Conservation (phyloP, 2,113 vertebrate genomes). For the Chroicocephalus ridibundus region DNA sequence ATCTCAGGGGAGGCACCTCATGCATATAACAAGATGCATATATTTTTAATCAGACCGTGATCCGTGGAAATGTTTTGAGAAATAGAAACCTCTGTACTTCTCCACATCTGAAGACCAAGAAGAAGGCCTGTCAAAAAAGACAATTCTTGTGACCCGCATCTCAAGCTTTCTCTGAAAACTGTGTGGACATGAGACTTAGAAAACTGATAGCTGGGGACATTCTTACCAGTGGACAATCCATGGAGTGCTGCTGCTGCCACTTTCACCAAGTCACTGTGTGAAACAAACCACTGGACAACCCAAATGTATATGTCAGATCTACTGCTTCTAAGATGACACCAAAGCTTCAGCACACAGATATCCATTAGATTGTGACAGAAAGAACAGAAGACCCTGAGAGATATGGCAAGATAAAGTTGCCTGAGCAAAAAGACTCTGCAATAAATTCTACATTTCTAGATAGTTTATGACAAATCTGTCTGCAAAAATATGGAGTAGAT, state of each 20-base stretch:
- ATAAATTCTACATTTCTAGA: neutral
- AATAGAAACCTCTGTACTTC: neutral
- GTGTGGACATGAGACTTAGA: neutral
- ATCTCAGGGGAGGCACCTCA: neutral
- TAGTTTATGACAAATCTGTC: neutral
- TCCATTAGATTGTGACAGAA: neutral
- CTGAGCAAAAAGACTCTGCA: neutral
- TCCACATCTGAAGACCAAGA: neutral
- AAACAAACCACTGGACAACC: neutral
- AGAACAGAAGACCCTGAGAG: neutral
- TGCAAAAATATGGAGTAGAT: neutral
- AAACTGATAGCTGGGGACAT: neutral
- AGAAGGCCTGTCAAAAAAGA: neutral
- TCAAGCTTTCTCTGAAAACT: neutral
- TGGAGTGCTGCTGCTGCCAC: neutral
- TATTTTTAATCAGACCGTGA: slow-evolving; percentile 37
- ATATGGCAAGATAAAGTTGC: neutral
- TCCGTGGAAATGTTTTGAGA: slow-evolving; percentile 9
- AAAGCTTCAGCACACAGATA: neutral
- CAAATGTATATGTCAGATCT: neutral
- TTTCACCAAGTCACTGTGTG: neutral
- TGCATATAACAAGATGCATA: neutral
- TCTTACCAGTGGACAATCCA: neutral
- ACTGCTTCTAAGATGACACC: neutral
- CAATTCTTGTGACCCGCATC: neutral